Conservation (phyloP, 1,140 invertebrate species). For the Macrosteles quadrilineatus region DNA sequence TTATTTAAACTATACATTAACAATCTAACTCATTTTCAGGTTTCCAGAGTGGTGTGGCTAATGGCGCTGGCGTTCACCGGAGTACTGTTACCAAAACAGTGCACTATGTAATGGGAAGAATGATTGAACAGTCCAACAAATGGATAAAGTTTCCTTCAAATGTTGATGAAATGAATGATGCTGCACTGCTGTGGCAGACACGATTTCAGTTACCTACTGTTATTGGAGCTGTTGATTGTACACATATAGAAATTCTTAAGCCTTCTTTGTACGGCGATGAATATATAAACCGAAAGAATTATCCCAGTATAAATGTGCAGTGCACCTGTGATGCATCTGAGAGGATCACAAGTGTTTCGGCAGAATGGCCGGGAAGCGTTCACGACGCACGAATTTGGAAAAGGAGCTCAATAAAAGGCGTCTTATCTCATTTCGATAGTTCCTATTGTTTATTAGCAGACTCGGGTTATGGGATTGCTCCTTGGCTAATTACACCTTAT, state of each 20-base stretch:
- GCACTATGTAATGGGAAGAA: background rate
- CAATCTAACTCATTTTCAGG: no score
- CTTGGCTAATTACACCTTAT: no score
- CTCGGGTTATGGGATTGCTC: background rate
- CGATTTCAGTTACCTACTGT: slow-evolving; percentile 3
- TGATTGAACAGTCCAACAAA: background rate
- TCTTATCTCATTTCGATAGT: background rate
- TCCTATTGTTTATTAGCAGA: background rate
- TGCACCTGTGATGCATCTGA: background rate
- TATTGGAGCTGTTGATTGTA: slow-evolving; percentile 3
- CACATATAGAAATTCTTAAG: background rate
- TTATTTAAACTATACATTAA: no score
- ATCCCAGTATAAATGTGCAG: slow-evolving; percentile 7
- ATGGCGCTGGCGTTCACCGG: background rate
- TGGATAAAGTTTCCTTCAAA: background rate
- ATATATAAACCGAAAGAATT: slow-evolving; percentile 3
- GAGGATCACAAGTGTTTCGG: background rate
- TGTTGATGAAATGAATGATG: background rate
- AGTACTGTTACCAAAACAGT: background rate
- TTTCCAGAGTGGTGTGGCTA: background rate
- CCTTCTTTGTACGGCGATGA: background rate
- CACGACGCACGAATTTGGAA: slow-evolving; percentile 4
- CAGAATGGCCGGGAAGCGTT: background rate
- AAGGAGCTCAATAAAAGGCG: background rate
- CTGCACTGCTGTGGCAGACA: background rate